These are phyloP conservation scores for Ceramica pisi DNA, from an alignment of 2,888 invertebrate species.

Conservation along the genomic window DNA sequence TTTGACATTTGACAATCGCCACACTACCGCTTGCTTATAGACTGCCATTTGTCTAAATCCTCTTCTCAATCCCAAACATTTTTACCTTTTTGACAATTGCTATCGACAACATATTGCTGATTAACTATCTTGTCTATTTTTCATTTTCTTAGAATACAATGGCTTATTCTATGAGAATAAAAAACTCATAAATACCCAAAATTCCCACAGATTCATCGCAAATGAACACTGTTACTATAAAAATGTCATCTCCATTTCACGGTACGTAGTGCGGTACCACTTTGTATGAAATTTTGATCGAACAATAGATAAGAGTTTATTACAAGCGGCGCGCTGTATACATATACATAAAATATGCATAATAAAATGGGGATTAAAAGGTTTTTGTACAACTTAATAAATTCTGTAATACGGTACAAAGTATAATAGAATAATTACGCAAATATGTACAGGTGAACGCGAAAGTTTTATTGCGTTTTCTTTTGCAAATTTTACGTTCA, in stretches of 20 bases:
- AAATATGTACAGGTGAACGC: conserved; percentile 66
- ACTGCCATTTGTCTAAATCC: too few species aligned
- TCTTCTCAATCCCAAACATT: too few species aligned
- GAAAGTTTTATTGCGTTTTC: conserved; percentile 56
- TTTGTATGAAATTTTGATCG: conserved; percentile 81
- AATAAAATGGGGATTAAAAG: conserved; percentile 78
- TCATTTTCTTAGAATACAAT: background rate
- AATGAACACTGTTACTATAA: conserved; percentile 58
- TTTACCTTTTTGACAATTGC: too few species aligned
- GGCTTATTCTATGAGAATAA: background rate
- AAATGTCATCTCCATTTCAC: conserved; percentile 70
- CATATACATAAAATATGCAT: conserved; percentile 78
- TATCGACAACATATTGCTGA: too few species aligned
- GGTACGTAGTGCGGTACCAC: conserved; percentile 72
- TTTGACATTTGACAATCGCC: too few species aligned
- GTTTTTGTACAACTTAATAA: conserved; percentile 74
- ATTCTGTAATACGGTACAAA: conserved; percentile 73
- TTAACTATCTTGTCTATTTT: background rate
- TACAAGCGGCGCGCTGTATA: conserved; percentile 81
- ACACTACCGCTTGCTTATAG: too few species aligned
- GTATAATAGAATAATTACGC: conserved; percentile 76
- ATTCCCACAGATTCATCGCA: conserved; percentile 57
- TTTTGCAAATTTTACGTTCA: background rate
- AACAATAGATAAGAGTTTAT: conserved; percentile 77
- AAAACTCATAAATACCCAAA: conserved; percentile 11